Evolutionary conservation across 2,888 invertebrate genomes (phyloP).

Genomic region (Acrocera orbiculus): DNA sequence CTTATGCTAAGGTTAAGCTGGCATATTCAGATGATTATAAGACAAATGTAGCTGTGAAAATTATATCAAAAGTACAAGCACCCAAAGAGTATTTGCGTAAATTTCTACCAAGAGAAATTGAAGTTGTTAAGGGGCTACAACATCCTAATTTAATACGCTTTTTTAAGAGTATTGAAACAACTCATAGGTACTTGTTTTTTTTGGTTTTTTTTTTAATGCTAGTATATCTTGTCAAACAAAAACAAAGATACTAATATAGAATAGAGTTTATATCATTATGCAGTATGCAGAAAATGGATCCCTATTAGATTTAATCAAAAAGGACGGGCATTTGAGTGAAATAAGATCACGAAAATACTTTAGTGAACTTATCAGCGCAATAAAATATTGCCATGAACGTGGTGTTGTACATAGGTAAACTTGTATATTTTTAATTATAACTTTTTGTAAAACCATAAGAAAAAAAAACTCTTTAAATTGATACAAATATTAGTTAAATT

Average conservation of each 20-base stretch:
- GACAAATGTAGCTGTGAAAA: conserved; percentile 63
- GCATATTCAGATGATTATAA: conserved; percentile 56
- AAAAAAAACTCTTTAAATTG: background rate
- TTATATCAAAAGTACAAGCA: conserved; percentile 20
- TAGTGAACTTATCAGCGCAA: conserved; percentile 50
- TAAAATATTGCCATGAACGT: conserved; percentile 29
- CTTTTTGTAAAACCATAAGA: background rate
- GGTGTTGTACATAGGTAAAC: conserved; percentile 4
- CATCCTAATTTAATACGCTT: conserved; percentile 29
- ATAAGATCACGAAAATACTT: conserved; percentile 50
- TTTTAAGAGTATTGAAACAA: background rate
- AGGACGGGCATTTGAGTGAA: conserved; percentile 54
- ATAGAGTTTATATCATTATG: conserved; percentile 68
- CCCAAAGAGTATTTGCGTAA: background rate
- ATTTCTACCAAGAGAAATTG: background rate
- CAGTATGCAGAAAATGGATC: conserved; percentile 73
- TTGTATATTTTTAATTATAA: background rate
- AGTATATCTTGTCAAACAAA: background rate
- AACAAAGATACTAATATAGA: conserved; percentile 2
- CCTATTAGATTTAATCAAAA: conserved; percentile 55
- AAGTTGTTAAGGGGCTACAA: background rate
- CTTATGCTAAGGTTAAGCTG: conserved; percentile 66
- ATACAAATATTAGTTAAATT: background rate
- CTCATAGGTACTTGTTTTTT: background rate
- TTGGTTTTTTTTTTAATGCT: background rate